Percentiles rank a stretch among this genome's conserved stretches.
Evolutionary conservation across 2,797 vertebrate species (phyloP).

Genomic region (Typhlichthys eigenmanni): DNA sequence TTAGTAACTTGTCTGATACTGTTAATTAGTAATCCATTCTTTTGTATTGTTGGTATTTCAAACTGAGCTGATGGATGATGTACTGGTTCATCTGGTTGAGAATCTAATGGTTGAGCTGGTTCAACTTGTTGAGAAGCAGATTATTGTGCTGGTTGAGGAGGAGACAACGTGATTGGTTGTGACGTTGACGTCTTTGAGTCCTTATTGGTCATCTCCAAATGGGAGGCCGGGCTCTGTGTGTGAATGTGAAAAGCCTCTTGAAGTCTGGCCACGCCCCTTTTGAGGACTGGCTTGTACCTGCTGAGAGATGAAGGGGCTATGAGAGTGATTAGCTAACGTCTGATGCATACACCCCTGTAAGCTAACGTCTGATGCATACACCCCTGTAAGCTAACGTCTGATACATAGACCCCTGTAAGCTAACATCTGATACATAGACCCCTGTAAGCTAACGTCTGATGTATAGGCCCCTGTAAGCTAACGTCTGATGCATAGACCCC

Average conservation of each 20-base stretch:
- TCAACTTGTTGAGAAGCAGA: background rate
- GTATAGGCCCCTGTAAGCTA: too few species aligned
- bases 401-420: too few species aligned
- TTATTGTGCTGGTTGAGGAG: background rate
- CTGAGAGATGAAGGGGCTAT: slow-evolving; percentile 43
- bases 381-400: too few species aligned
- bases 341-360: too few species aligned
- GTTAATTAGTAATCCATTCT: too few species aligned
- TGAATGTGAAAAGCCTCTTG: slow-evolving; percentile 31
- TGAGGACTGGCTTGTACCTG: slow-evolving; percentile 67
- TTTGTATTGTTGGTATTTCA: too few species aligned
- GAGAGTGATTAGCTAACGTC: background rate
- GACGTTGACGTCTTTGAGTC: background rate
- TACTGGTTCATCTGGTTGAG: background rate
- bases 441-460: too few species aligned
- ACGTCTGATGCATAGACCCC: too few species aligned
- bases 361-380: too few species aligned
- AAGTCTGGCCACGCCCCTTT: slow-evolving; percentile 52
- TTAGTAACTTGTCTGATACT: too few species aligned
- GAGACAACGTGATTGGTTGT: background rate
- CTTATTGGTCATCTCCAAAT: slow-evolving; percentile 34
- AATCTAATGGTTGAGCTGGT: background rate
- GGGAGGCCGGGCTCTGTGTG: slow-evolving; percentile 41
- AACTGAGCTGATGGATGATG: background rate
- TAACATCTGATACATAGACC: too few species aligned